Evolutionary conservation across 1,140 invertebrate genomes (phyloP).

Genomic region (Rhynchophorus ferrugineus): DNA sequence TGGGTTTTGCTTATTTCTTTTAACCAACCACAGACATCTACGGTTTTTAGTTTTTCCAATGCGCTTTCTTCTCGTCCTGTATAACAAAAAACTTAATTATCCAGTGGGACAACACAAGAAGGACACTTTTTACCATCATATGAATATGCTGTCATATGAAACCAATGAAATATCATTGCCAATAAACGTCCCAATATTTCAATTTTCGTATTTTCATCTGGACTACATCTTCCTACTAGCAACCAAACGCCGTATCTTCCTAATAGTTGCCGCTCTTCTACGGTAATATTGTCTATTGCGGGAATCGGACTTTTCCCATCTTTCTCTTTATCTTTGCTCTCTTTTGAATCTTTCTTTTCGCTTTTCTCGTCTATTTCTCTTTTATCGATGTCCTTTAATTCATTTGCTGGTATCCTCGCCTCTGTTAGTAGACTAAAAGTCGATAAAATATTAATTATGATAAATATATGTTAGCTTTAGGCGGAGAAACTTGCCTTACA

Average conservation of each 20-base stretch:
- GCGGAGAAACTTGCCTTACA: constrained; percentile 60
- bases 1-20: constrained; percentile 75
- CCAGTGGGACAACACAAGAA: no score
- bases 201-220: constrained; percentile 73
- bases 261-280: constrained; percentile 80
- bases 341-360: constrained; percentile 50
- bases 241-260: constrained; percentile 96
- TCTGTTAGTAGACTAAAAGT: constrained; percentile 62
- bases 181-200: constrained; percentile 86
- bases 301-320: constrained; percentile 33
- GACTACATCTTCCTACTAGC: constrained; percentile 87
- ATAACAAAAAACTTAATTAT: constrained; percentile 23
- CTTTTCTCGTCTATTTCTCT: constrained; percentile 54
- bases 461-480: background rate
- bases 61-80: constrained; percentile 75
- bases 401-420: constrained; percentile 64
- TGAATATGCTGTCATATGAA: constrained; percentile 92
- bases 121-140: constrained; percentile 67
- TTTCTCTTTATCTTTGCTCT: constrained; percentile 31
- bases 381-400: constrained; percentile 37
- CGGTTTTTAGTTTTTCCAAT: constrained; percentile 85
- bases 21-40: constrained; percentile 91
- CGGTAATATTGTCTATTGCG: constrained; percentile 51
- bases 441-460: background rate
- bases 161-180: constrained; percentile 98